Evolutionary conservation across 1,140 invertebrate genomes (phyloP), one percentile per base, ranked within the genome.

Genomic region (Sarcophaga bullata): DNA sequence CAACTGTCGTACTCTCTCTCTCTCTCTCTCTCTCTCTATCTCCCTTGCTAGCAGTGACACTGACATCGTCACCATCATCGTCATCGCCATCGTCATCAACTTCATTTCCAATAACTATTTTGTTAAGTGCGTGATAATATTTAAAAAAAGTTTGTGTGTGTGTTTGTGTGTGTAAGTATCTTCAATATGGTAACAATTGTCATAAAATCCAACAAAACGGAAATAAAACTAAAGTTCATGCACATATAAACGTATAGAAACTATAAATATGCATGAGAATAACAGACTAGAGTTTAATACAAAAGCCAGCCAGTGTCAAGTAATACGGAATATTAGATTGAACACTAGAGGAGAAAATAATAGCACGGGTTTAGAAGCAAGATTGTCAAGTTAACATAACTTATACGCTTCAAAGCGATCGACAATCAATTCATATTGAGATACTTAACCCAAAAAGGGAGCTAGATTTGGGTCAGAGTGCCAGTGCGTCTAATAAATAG

Each of bases 161-260:
- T 50, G 48, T 78, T 17, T 25, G 62, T 19, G 6, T 78, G 19
- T 78, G 50, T 68, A 68, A 68, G 37, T 78, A 78, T 17, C 50
- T 52, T 19, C 75, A 78, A 78, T 78, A 78, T 78, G 75, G 75
- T 78, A 17, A 78, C 75, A 78, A 78, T 78, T 78, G 75, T 78
- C 75, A 78, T 78, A 78, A 78, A 78, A 78, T 52, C 48, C n/a
- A 78, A 78, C 75, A 78, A 78, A 78, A 78, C 75, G 75, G 25
- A 78, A 78, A 78, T 78, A 52, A 78, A 78, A 78, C 75, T 78
- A 78, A 78, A 78, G 75, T 78, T 78, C 75, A 78, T 78, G 75
- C 62, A 25, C 4, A 37, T n/a, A n/a, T n/a, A 37, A 37, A 37
- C 25, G 25, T 68, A 68, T 19, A 68, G n/a, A 58, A 58, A 68